These are phyloP conservation scores for Pseudomyrmex cubaensis DNA, from an alignment of 1,140 invertebrate genomes.

Conservation along the genomic window DNA sequence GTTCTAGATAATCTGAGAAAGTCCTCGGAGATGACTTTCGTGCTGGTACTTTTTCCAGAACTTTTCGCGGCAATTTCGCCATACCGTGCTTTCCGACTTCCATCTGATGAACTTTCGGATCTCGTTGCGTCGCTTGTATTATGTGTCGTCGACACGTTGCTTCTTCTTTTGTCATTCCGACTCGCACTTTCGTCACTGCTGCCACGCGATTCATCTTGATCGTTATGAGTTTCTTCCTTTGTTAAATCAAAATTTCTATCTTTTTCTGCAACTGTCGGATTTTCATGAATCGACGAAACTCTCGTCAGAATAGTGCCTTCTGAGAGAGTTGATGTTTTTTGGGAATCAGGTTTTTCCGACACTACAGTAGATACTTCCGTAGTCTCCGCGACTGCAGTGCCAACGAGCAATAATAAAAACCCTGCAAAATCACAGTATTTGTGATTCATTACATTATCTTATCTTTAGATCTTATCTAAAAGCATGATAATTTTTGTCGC, in stretches of 20 bases:
- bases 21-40: constrained; percentile 53
- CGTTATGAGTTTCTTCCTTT: neutral
- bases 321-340: neutral
- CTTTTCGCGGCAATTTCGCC: constrained; percentile 37
- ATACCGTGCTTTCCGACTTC: constrained; percentile 18
- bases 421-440: constrained; percentile 63
- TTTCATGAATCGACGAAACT: constrained; percentile 2
- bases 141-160: neutral
- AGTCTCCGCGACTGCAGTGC: constrained; percentile 57
- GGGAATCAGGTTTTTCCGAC: constrained; percentile 5
- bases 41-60: constrained; percentile 64
- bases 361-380: constrained; percentile 44
- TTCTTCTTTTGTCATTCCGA: neutral
- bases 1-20: constrained; percentile 43
- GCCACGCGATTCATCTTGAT: neutral
- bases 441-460: neutral
- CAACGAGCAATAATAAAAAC: constrained; percentile 70
- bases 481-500: neutral
- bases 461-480: neutral
- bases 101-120: constrained; percentile 40
- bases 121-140: neutral
- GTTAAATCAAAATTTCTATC: constrained; percentile 2
- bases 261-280: neutral
- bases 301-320: constrained; percentile 25
- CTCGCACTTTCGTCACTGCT: neutral